Conservation (phyloP, 2,888 invertebrate genomes). For the Alentia gelatinosa region DNA sequence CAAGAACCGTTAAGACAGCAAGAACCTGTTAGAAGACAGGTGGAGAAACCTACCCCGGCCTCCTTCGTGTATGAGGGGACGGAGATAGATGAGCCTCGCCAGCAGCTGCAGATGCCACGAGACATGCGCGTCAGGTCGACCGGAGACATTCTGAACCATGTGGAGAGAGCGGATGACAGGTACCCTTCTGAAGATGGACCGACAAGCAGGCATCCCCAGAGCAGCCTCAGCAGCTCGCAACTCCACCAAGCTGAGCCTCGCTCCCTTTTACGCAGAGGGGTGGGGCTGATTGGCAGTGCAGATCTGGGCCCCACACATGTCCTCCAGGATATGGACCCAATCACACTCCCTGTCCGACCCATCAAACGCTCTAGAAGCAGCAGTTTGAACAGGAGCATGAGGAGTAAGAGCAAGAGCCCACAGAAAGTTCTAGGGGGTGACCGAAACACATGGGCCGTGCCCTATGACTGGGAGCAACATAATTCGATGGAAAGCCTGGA, state of each 20-base stretch:
- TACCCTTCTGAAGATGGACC: neutral
- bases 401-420: neutral
- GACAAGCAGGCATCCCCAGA: neutral
- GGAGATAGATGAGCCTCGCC: neutral
- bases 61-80: neutral
- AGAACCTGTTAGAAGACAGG: neutral
- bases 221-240: neutral
- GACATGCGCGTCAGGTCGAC: neutral
- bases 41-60: neutral
- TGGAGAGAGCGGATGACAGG: neutral
- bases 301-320: constrained; percentile 1
- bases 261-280: neutral
- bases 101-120: neutral
- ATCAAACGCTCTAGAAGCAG: neutral
- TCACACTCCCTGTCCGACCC: neutral
- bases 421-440: neutral
- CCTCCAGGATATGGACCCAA: constrained; percentile 33
- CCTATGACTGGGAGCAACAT: constrained; percentile 34
- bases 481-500: neutral
- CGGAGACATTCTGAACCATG: neutral
- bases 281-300: constrained; percentile 10
- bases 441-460: constrained; percentile 15
- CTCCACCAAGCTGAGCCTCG: neutral
- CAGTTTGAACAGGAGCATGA: neutral
- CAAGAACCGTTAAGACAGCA: neutral